phyloP scores from a whole-genome alignment of 2,797 vertebrate species.

The Chromobotia macracanthus region DNA sequence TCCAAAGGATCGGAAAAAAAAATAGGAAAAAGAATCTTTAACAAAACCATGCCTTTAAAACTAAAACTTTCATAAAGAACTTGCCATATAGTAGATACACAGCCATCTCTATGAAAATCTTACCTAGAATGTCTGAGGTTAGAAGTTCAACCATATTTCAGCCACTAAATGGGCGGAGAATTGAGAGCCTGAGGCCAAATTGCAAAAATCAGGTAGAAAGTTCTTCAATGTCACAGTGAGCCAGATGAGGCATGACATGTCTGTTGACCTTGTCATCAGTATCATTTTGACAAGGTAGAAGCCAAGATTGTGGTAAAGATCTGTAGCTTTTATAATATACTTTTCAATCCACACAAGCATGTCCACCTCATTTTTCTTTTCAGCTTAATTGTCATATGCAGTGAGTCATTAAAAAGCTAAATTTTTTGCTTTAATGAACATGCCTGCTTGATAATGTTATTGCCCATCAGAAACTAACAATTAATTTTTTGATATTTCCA shows the following conservation, averaged over 20 bases:
- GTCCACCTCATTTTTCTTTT: conserved; percentile 13
- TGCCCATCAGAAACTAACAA: conserved; percentile 22
- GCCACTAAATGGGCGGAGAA: conserved; percentile 1
- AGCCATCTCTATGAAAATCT: no score
- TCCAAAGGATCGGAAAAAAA: neutral
- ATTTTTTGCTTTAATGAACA: conserved; percentile 32
- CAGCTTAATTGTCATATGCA: conserved; percentile 14
- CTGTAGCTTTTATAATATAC: neutral
- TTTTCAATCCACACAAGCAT: conserved; percentile 13
- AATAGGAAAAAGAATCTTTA: no score
- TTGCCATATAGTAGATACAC: no score
- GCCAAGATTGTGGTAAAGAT: conserved; percentile 37
- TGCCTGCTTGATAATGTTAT: neutral
- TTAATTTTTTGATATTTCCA: neutral
- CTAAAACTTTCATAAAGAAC: no score
- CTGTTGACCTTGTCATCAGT: conserved; percentile 46
- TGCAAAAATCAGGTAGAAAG: conserved; percentile 25
- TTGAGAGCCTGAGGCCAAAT: conserved; percentile 27
- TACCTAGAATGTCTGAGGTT: neutral
- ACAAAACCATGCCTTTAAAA: neutral
- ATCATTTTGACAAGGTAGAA: conserved; percentile 13
- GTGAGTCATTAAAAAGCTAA: conserved; percentile 27
- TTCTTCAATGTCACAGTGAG: conserved; percentile 32
- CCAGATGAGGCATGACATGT: conserved; percentile 45
- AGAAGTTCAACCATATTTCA: neutral